Conservation (phyloP, 2,888 invertebrate genomes). For the Tenthredo distinguenda region DNA sequence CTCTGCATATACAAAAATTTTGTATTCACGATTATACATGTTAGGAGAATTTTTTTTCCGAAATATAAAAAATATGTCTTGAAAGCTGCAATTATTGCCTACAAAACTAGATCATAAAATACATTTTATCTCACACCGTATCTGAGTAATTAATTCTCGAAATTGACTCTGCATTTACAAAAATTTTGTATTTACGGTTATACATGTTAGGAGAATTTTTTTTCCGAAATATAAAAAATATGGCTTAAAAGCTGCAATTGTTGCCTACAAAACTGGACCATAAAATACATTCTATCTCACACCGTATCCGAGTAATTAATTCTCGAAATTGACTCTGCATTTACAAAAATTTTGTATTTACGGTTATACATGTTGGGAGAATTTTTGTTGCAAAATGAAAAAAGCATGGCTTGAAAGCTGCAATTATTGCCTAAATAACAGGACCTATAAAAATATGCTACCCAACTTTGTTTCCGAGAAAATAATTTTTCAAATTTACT, state of each 20-base stretch:
- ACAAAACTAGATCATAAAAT: background rate
- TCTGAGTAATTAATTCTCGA: background rate
- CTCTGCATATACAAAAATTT: background rate
- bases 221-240: too few species aligned
- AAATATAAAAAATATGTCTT: background rate
- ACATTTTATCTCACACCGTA: background rate
- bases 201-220: too few species aligned
- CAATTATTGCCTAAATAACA: background rate
- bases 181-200: too few species aligned
- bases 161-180: background rate
- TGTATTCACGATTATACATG: too few species aligned
- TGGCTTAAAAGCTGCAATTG: too few species aligned
- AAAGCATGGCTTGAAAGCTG: background rate
- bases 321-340: too few species aligned
- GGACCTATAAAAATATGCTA: background rate
- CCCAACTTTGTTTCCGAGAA: background rate
- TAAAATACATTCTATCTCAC: too few species aligned
- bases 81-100: background rate
- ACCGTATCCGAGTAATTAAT: too few species aligned
- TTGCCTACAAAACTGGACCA: too few species aligned
- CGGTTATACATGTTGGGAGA: background rate
- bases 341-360: background rate
- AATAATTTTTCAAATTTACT: background rate
- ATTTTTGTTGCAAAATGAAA: background rate
- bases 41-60: background rate